Evolutionary conservation across 2,888 invertebrate genomes (phyloP).

Genomic region (Ceraclea dissimilis): DNA sequence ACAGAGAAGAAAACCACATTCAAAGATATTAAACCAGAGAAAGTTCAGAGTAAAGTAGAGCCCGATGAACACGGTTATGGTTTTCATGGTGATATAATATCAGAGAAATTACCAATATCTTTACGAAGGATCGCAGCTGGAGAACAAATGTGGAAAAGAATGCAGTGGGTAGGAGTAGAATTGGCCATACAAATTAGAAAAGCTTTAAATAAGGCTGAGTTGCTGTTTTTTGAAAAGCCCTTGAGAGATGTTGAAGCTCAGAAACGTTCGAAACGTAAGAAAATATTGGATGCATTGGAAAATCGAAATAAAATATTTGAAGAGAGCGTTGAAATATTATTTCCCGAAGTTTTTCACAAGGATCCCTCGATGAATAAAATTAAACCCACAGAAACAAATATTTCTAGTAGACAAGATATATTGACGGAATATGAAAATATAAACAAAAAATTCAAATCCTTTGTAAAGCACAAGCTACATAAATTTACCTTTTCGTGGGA

Average conservation of each 20-base stretch:
- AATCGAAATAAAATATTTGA: slow-evolving; percentile 56
- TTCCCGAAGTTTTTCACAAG: slow-evolving; percentile 53
- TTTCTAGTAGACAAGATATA: slow-evolving; percentile 36
- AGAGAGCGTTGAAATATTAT: slow-evolving; percentile 54
- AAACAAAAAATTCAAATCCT: slow-evolving; percentile 33
- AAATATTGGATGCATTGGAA: slow-evolving; percentile 50
- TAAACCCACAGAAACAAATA: slow-evolving; percentile 40
- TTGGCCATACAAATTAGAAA: slow-evolving; percentile 56
- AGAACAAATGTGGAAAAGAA: slow-evolving; percentile 53
- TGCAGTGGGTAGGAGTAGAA: slow-evolving; percentile 59
- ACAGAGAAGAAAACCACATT: slow-evolving; percentile 19
- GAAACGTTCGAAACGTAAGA: slow-evolving; percentile 48
- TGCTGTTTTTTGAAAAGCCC: slow-evolving; percentile 54
- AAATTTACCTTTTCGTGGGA: slow-evolving; percentile 50
- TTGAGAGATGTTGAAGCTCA: slow-evolving; percentile 52
- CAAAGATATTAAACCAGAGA: slow-evolving; percentile 32
- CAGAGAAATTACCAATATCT: not conserved
- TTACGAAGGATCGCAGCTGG: slow-evolving; percentile 33
- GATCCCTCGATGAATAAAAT: slow-evolving; percentile 39
- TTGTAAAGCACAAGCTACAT: slow-evolving; percentile 44
- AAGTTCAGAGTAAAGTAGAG: slow-evolving; percentile 37
- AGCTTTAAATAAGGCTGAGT: slow-evolving; percentile 50
- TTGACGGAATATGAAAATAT: slow-evolving; percentile 37
- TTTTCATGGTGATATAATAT: slow-evolving; percentile 33
- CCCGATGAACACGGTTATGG: slow-evolving; percentile 32